These are phyloP conservation scores for Cryptocheilus praepositus DNA, from an alignment of 2,888 invertebrate genomes.

Conservation along the genomic window DNA sequence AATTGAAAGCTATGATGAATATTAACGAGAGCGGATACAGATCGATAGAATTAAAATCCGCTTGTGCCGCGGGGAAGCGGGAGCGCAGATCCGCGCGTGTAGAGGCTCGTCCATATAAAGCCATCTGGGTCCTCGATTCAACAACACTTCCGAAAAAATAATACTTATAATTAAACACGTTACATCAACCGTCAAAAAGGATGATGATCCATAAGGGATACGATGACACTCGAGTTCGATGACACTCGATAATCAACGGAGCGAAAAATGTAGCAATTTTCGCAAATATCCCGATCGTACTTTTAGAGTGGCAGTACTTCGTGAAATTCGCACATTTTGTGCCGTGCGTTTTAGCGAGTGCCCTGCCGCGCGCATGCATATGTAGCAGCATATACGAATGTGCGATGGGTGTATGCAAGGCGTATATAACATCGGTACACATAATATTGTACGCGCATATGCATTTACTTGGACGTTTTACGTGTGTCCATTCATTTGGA, in stretches of 20 bases:
- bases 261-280: slow-evolving; percentile 5
- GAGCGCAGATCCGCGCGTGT: no score
- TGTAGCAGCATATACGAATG: no score
- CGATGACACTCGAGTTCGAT: slow-evolving; percentile 2
- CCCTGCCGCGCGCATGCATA: background rate
- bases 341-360: slow-evolving; percentile 4
- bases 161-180: slow-evolving; percentile 7
- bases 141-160: background rate
- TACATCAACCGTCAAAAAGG: slow-evolving; percentile 3
- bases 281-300: no score
- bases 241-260: slow-evolving; percentile 8
- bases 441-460: no score
- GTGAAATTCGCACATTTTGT: background rate
- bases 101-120: no score
- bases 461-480: background rate
- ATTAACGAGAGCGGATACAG: no score
- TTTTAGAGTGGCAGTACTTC: background rate
- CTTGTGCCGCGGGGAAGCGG: no score
- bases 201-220: background rate
- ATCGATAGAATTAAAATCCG: no score
- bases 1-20: no score
- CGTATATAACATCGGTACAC: no score
- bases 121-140: no score
- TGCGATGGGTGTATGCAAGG: no score
- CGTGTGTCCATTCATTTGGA: background rate